These are phyloP conservation scores for Artibeus lituratus DNA, from an alignment of 2,797 vertebrate genomes.

Conservation along the genomic window DNA sequence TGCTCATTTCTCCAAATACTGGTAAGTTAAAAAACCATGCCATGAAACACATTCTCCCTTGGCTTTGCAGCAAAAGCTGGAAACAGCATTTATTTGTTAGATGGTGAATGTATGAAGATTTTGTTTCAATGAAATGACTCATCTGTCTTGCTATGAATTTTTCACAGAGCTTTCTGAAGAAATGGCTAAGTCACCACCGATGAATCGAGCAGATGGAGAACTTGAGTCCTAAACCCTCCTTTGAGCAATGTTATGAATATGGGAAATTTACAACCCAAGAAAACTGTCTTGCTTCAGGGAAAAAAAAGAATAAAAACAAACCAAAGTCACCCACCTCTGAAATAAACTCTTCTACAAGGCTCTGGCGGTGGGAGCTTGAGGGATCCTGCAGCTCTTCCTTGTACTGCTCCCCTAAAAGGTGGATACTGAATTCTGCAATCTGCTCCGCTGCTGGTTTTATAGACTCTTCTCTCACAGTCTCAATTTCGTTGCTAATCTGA, in stretches of 20 bases:
- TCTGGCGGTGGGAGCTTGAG: slow-evolving; percentile 79
- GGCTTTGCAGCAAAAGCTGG: not conserved
- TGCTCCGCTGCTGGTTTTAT: slow-evolving; percentile 82
- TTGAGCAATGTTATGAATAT: not conserved
- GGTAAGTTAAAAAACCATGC: not conserved
- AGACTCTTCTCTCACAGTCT: slow-evolving; percentile 78
- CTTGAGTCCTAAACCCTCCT: not conserved
- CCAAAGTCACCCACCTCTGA: slow-evolving; percentile 84
- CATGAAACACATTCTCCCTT: not conserved
- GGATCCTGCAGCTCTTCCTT: slow-evolving; percentile 85
- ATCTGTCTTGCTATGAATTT: not conserved
- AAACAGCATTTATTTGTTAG: slow-evolving; percentile 42
- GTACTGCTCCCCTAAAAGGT: slow-evolving; percentile 86
- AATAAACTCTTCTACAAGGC: slow-evolving; percentile 85
- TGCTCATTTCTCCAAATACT: not conserved
- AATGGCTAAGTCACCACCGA: not conserved
- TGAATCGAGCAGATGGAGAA: not conserved
- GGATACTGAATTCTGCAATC: slow-evolving; percentile 89
- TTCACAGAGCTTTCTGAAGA: slow-evolving; percentile 34
- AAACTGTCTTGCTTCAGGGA: not conserved
- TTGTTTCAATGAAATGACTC: slow-evolving; percentile 5
- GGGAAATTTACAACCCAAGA: not conserved
- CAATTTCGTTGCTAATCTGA: slow-evolving; percentile 91
- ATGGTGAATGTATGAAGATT: not conserved
- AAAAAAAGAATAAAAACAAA: not conserved